These are phyloP conservation scores for Pseudococcus jackbeardsleyi DNA, from an alignment of 2,888 invertebrate genomes.

Conservation along the genomic window DNA sequence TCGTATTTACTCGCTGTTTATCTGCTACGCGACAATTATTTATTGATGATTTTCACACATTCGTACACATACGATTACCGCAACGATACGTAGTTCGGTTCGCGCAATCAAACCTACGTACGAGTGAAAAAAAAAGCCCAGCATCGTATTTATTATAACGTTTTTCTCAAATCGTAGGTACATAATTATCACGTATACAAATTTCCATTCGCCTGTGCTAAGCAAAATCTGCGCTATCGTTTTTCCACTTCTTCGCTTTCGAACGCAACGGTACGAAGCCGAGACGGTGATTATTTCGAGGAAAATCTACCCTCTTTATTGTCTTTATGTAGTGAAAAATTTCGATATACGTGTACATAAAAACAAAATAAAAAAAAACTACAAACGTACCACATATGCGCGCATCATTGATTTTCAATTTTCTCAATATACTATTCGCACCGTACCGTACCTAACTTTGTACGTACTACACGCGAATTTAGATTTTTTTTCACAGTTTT, in stretches of 20 bases:
- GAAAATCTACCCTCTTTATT: constrained; percentile 25
- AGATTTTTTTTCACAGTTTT: not conserved
- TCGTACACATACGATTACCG: not conserved
- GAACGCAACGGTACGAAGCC: not conserved
- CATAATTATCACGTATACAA: not conserved
- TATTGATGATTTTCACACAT: not conserved
- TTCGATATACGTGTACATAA: not conserved
- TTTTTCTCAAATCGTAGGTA: not conserved
- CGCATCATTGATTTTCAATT: constrained; percentile 47
- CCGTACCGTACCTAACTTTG: not conserved
- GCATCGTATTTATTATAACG: not conserved
- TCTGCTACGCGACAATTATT: not conserved
- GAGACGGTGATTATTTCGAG: constrained; percentile 34
- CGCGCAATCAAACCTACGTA: not conserved
- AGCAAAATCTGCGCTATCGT: constrained; percentile 5
- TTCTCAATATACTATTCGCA: constrained; percentile 13
- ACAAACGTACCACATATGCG: constrained; percentile 32
- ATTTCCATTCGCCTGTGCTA: not conserved
- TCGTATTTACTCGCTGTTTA: not conserved
- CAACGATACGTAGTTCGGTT: not conserved
- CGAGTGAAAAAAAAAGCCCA: not conserved
- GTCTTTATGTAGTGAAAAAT: constrained; percentile 38
- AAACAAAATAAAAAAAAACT: not conserved
- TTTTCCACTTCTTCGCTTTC: not conserved
- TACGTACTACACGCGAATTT: not conserved